Conservation (phyloP, 2,797 vertebrate species). For the Anabacerthia variegaticeps region DNA sequence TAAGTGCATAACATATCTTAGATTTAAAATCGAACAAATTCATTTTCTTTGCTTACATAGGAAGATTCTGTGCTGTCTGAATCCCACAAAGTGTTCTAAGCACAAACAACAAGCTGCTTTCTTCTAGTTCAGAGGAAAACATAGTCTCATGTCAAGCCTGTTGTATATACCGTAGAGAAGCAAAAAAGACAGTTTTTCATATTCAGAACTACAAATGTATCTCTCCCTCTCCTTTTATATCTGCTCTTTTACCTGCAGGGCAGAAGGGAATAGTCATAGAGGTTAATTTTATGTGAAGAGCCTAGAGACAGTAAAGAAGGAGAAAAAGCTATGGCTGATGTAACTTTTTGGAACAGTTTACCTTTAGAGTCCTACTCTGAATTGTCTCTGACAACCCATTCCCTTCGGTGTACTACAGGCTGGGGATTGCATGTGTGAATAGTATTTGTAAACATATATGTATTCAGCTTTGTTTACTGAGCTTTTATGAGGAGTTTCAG, state of each 20-base stretch:
- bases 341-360: background rate
- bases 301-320: background rate
- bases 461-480: background rate
- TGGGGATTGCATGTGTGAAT: background rate
- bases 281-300: background rate
- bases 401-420: background rate
- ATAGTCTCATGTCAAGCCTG: rapidly evolving
- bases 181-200: background rate
- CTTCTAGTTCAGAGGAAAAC: background rate
- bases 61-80: background rate
- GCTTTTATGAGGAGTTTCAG: background rate
- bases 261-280: background rate
- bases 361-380: background rate
- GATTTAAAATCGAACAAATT: background rate
- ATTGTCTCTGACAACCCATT: background rate
- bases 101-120: background rate
- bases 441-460: background rate
- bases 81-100: background rate
- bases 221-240: background rate
- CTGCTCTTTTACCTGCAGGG: background rate
- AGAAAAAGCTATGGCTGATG: background rate
- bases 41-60: background rate
- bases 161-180: background rate
- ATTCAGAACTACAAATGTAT: background rate
- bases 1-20: background rate